These are phyloP conservation scores for Leucophenga varia DNA, from an alignment of 1,140 invertebrate species.

Conservation along the genomic window DNA sequence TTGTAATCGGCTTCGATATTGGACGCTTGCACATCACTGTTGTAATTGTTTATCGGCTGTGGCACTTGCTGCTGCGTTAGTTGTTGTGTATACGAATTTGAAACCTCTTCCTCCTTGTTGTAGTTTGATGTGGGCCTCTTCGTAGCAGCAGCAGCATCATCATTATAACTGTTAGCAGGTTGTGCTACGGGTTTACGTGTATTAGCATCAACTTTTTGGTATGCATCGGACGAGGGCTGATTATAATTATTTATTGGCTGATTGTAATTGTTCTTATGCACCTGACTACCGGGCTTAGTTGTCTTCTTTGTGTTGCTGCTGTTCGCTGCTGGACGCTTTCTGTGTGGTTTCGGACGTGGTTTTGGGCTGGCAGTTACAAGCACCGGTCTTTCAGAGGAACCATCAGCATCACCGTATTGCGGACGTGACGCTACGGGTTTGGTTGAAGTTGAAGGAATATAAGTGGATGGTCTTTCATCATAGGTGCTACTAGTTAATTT, in stretches of 20 bases:
- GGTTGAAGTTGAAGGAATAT: slow-evolving; percentile 14
- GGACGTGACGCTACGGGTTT: slow-evolving; percentile 24
- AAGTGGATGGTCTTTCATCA: slow-evolving; percentile 6
- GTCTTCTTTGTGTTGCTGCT: slow-evolving; percentile 14
- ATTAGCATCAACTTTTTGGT: not conserved
- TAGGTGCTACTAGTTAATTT: slow-evolving; percentile 7
- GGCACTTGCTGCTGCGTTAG: not conserved
- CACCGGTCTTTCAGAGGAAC: slow-evolving; percentile 29
- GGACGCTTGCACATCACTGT: slow-evolving; percentile 11
- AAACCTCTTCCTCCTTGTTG: slow-evolving; percentile 13
- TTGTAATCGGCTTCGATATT: not conserved
- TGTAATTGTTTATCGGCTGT: slow-evolving; percentile 16
- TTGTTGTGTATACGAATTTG: slow-evolving; percentile 10
- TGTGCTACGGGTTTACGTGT: slow-evolving; percentile 17
- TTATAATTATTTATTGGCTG: slow-evolving; percentile 17
- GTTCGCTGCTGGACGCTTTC: slow-evolving; percentile 18
- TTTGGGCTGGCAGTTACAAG: slow-evolving; percentile 35
- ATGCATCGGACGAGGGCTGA: slow-evolving; percentile 1
- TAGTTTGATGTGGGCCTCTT: slow-evolving; percentile 20
- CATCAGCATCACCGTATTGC: slow-evolving; percentile 25
- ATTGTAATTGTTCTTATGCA: slow-evolving; percentile 10
- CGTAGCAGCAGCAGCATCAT: too few species aligned
- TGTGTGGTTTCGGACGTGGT: slow-evolving; percentile 29
- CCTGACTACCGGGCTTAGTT: too few species aligned
- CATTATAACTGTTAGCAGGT: not conserved